Evolutionary conservation across 2,113 vertebrate species (phyloP), one percentile per base, ranked within the genome.

Genomic region (Sinocyclocheilus grahami): DNA sequence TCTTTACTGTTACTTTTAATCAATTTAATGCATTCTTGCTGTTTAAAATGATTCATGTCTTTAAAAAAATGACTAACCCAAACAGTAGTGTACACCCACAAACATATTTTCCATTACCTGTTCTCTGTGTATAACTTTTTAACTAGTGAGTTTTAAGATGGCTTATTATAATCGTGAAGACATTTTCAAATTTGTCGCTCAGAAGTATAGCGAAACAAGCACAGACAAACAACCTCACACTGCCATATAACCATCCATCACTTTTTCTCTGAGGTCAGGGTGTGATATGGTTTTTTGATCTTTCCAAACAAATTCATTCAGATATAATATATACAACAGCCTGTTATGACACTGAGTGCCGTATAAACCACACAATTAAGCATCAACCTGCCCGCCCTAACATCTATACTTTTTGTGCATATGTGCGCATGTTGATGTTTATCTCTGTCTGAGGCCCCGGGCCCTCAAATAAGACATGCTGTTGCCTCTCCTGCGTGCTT

Each of bases 401-500:
- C 51, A 48, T 76, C 4, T 67, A 65, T 81, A 37, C 39, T 42
- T 27, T 74, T 18, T 87, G 62, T 46, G 48, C 33, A 33, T 46
- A 46, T 83, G 81, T 71, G 86, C 58, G 42, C 20, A 12, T 63
- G 30, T 46, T 77, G 85, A 77, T 85, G 33, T 74, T 72, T 71
- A 85, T 87, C 51, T 60, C 65, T 79, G 84, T 83, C 72, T 79
- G 83, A 74, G 81, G 88, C 55, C 78, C 48, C 60, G 33, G 82
- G 74, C 71, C 78, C 82, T 85, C 27, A 82, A 84, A 75, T 78
- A 89, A 81, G 67, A 84, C 80, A 69, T 83, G 84, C 83, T 69
- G 9, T 69, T 78, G 72, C 78, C 72, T 80, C 83, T 83, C 71
- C 55, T 80, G 65, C 65, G 82, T 71, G 48, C 62, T 85, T 79